Base-by-base conservation (phyloP, 2,888 invertebrate species). In the Thelaira solivaga region DNA sequence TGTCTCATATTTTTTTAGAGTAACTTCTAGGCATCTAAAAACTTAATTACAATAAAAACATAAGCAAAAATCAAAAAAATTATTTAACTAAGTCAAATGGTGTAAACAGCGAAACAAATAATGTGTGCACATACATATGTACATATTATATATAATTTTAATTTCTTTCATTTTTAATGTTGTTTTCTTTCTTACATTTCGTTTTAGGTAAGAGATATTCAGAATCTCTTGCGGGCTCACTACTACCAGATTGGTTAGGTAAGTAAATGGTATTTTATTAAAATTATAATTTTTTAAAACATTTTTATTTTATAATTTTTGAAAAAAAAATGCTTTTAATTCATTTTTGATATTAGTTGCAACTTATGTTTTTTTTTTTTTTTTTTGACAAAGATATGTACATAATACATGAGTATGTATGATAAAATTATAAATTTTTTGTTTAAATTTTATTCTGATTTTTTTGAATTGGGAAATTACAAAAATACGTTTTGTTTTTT, bases 161-260 rank as follows among this genome's bases (percentile, higher is more conserved):
- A 34, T 45, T 41, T 78, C 20, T 22, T n/a, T 49, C 43, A 61
- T 36, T 57, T 71, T 71, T 67, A 65, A 16, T 31, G 53, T 26
- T 41, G n/a, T 41, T 57, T 59, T 24, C 59, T 26, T 57, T 18
- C 20, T 62, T 81, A 64, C 41, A 26, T 69, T 73, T 81, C 61
- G 71, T 89, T 89, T 49, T 86, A 89, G 89, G 89, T 89, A 89
- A 89, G 89, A 89, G 89, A 89, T 89, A 89, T 86, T 88, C 89
- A 85, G 89, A 89, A 89, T 89, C 89, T 89, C 89, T 89, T 89
- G 89, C 89, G 89, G 89, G 89, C 86, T 89, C 89, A 79, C 85
- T 89, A 83, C 89, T 89, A 82, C 89, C 89, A 85, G 89, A 89
- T 84, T 89, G 89, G 89, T 86, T 89, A 88, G 89, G 89, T 89